phyloP scores from a whole-genome alignment of 2,797 vertebrate genomes.

The Simalia tracyae region DNA sequence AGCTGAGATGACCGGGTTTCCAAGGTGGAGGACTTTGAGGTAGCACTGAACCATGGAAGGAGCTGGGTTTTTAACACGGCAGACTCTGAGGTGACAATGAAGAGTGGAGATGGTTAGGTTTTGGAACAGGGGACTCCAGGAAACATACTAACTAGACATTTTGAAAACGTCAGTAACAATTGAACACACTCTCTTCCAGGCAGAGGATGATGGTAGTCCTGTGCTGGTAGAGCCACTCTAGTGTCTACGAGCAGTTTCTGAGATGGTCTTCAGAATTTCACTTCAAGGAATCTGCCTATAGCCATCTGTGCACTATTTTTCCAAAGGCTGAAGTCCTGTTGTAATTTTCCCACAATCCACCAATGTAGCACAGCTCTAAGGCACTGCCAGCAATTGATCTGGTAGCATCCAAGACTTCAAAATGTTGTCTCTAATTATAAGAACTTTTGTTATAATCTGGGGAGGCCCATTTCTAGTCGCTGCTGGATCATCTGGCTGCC shows the following conservation, averaged over 20 bases:
- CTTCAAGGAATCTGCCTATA: no score
- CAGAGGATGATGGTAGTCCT: background rate
- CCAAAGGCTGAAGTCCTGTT: no score
- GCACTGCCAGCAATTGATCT: background rate
- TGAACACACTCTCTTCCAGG: background rate
- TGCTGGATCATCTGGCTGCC: no score
- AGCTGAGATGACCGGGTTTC: fast-evolving
- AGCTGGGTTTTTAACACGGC: background rate
- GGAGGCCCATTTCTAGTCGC: no score
- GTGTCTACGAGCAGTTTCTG: no score
- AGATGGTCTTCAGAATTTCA: no score
- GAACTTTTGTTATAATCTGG: no score
- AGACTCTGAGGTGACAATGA: background rate
- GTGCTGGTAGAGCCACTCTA: background rate
- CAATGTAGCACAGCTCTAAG: background rate
- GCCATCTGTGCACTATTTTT: no score
- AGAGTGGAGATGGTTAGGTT: fast-evolving
- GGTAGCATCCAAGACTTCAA: no score
- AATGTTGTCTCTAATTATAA: no score
- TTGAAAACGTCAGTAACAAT: no score
- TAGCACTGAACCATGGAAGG: background rate
- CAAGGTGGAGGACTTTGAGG: background rate
- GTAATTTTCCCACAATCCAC: background rate
- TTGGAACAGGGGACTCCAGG: background rate
- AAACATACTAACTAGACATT: no score